Base-by-base conservation (phyloP, 1,140 invertebrate species). In the Drosophila bocqueti region DNA sequence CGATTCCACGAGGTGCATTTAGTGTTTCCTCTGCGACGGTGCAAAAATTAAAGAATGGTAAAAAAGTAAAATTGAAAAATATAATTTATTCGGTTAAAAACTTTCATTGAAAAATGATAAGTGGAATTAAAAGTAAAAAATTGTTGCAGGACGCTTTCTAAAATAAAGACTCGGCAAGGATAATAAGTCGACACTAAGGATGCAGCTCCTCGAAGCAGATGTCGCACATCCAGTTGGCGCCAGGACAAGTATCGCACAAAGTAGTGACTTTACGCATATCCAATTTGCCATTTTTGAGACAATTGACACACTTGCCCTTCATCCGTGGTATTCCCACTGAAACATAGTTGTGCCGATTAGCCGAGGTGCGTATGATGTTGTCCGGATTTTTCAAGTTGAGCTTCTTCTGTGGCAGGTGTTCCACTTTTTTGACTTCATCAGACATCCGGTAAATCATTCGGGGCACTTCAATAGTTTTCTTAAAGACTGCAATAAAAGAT, bases 191-290 rank as follows among this genome's bases (percentile, higher is more conserved):
- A 3, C 15, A 34, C 16, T 55, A 55, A 24, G 67, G 54, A 46
- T 90, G 90, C 4, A 83, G 49, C 11, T 80, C 79, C 3, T 81
- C 75, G 31, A 93, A 93, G 58, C 92, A 93, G 1, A 34, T 0
- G 15, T 75, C 72, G 49, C 92, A 93, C 86, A 93, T 92, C 92
- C 92, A 93, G 47, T 76, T 81, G 13, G 76, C 67, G 31, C 82
- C 84, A 0, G 90, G 86, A 71, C 92, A 93, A 6, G 68, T 45
- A 26, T 92, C 72, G 29, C 91, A 92, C 46, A 79, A 79, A 3
- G 87, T 91, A n/a, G 38, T 66, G 3, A 92, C 62, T 16, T 76
- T 81, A 1, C 55, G 29, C 6, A 89, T 47, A 38, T 69, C 55
- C 4, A 38, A 34, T n/a, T 55, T 55, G 18, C 79, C 74, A 0